Conservation (phyloP, 2,797 vertebrate species). For the Phalloptychus januarius region DNA sequence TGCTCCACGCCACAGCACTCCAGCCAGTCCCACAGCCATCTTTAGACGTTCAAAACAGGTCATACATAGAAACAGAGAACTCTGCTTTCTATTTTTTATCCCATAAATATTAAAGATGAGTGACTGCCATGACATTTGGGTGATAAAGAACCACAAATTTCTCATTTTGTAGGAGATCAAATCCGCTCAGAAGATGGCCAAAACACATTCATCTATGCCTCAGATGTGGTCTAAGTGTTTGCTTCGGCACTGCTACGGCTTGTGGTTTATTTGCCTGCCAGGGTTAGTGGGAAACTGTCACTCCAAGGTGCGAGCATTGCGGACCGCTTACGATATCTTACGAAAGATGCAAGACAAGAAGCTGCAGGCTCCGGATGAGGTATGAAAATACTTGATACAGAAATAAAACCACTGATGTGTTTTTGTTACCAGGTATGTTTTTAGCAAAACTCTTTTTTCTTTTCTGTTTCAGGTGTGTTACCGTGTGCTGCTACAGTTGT, state of each 20-base stretch:
- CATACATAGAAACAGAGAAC: constrained; percentile 27
- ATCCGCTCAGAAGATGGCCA: constrained; percentile 94
- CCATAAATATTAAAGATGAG: not conserved
- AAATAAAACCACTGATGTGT: too few relatives aligned
- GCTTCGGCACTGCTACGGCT: constrained; percentile 92
- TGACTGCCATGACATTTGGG: not conserved
- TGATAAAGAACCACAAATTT: constrained; percentile 7
- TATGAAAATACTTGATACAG: constrained; percentile 55
- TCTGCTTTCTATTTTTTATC: not conserved
- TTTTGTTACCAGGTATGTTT: too few relatives aligned
- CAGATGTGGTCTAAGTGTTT: constrained; percentile 99
- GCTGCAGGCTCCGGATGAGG: constrained; percentile 96
- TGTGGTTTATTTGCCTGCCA: constrained; percentile 99
- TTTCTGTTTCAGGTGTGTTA: constrained; percentile 89
- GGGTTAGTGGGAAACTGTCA: constrained; percentile 91
- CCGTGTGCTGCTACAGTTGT: constrained; percentile 95
- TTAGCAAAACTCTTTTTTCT: not conserved
- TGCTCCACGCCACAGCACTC: constrained; percentile 88
- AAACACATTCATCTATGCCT: constrained; percentile 93
- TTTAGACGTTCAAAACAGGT: constrained; percentile 99
- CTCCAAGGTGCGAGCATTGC: constrained; percentile 94
- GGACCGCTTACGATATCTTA: constrained; percentile 93
- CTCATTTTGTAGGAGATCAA: constrained; percentile 89
- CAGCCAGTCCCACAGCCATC: constrained; percentile 93
- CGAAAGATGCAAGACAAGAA: constrained; percentile 96